Evolutionary conservation across 2,888 invertebrate genomes (phyloP).

Genomic region (Chymomyza amoena): DNA sequence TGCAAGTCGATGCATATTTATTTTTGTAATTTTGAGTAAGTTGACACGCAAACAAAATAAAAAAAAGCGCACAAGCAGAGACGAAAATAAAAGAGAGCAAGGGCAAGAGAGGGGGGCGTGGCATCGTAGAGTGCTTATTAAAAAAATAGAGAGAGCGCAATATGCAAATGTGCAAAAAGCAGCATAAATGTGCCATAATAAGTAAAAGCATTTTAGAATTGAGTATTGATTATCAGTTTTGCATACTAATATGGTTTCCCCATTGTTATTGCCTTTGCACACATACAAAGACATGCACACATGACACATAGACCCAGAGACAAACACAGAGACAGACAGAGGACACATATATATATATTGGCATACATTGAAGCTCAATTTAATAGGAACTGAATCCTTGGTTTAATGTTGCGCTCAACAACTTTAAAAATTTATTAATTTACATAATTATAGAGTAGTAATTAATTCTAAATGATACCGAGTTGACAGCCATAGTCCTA

Average conservation of each 20-base stretch:
- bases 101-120: slow-evolving; percentile 14
- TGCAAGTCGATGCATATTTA: too few relatives aligned
- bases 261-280: slow-evolving; percentile 17
- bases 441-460: too few relatives aligned
- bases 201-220: slow-evolving; percentile 33
- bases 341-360: not conserved
- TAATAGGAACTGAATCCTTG: too few relatives aligned
- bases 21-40: slow-evolving; percentile 16
- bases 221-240: slow-evolving; percentile 69
- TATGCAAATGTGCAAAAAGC: slow-evolving; percentile 51
- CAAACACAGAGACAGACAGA: too few relatives aligned
- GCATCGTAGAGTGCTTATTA: not conserved
- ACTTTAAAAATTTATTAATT: too few relatives aligned
- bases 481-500: too few relatives aligned
- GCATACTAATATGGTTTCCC: slow-evolving; percentile 64
- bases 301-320: not conserved
- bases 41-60: slow-evolving; percentile 1
- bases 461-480: too few relatives aligned
- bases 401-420: too few relatives aligned
- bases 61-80: not conserved
- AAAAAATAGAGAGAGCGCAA: not conserved
- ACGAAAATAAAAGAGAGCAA: not conserved
- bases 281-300: not conserved
- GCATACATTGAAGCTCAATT: too few relatives aligned
- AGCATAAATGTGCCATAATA: slow-evolving; percentile 56